Base-by-base conservation (phyloP, 2,797 vertebrate genomes). In the Sylvilagus floridanus region DNA sequence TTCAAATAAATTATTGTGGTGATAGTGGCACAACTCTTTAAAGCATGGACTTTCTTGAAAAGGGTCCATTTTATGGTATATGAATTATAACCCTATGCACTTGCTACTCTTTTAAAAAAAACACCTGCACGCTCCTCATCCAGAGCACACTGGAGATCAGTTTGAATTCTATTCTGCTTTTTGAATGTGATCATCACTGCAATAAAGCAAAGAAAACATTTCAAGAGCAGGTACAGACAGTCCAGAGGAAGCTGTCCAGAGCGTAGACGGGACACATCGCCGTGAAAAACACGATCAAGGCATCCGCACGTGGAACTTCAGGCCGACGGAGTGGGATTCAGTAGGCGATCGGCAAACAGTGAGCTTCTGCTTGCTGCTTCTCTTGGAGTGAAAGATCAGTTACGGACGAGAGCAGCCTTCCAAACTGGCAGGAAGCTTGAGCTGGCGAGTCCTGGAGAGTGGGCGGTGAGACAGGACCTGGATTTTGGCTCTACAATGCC, bases 131-230 rank as follows among this genome's bases (percentile, higher is more conserved):
- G 2, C 81, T 91, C 65, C 68, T 65, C 19, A 26, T 26, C 63
- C 84, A 91, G 54, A 95, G 88, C 13, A 82, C 93, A 88, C 21
- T 93, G 50, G 68, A 95, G 92, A 88, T 47, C 10, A 2, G 35
- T 32, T 30, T 88, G 30, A 96, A 90, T 93, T 83, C 84, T 93
- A 90, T 37, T 71, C 24, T 68, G 47, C 72, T 93, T 47, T 42
- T 92, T 47, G 54, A 66, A 69, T 65, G 87, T 87, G 32, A 90
- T 84, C 60, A 91, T 62, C 28, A 87, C 3, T 42, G 19, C 71
- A 95, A 84, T 89, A 84, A 87, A 96, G 42, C 17, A 94, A 82
- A 94, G 63, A 90, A 95, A 93, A 87, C 32, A 95, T 30, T 90
- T 52, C 81, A 82, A 69, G 50, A 91, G 30, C 10, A 42, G 42